Evolutionary conservation across 2,113 vertebrate genomes (phyloP).

Genomic region (Neogobius melanostomus): DNA sequence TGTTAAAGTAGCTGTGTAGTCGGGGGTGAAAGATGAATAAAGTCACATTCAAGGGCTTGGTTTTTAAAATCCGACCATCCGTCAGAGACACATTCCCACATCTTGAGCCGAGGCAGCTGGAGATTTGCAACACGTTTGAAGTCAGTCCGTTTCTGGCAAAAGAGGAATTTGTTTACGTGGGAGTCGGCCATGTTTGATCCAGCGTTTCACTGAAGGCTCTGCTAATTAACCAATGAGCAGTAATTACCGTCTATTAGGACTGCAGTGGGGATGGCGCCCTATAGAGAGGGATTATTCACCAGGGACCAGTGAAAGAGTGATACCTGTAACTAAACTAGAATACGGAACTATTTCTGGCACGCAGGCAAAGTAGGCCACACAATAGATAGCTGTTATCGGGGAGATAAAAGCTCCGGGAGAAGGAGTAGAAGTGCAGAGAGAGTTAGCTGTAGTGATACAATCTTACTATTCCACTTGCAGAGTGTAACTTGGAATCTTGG

Average conservation of each 20-base stretch:
- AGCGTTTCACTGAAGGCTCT: neutral
- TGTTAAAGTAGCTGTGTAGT: no score
- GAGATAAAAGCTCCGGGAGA: constrained; percentile 16
- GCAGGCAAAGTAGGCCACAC: constrained; percentile 41
- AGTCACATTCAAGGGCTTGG: constrained; percentile 15
- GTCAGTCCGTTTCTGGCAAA: constrained; percentile 21
- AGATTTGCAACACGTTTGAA: constrained; percentile 26
- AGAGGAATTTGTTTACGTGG: constrained; percentile 17
- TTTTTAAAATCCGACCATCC: constrained; percentile 9
- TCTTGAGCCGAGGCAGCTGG: neutral
- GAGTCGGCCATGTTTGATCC: neutral
- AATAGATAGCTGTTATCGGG: constrained; percentile 29
- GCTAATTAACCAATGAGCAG: constrained; percentile 12
- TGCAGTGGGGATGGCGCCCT: neutral
- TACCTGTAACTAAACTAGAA: constrained; percentile 39
- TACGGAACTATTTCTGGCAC: constrained; percentile 31
- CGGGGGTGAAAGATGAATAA: neutral
- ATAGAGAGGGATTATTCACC: neutral
- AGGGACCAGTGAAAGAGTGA: neutral
- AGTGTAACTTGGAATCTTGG: neutral
- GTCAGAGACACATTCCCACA: constrained; percentile 3
- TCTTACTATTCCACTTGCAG: neutral
- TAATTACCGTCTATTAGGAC: constrained; percentile 10
- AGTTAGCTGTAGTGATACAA: neutral
- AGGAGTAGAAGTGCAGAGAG: neutral